phyloP scores from a whole-genome alignment of 2,888 invertebrate genomes.

The Cyaniris semiargus region DNA sequence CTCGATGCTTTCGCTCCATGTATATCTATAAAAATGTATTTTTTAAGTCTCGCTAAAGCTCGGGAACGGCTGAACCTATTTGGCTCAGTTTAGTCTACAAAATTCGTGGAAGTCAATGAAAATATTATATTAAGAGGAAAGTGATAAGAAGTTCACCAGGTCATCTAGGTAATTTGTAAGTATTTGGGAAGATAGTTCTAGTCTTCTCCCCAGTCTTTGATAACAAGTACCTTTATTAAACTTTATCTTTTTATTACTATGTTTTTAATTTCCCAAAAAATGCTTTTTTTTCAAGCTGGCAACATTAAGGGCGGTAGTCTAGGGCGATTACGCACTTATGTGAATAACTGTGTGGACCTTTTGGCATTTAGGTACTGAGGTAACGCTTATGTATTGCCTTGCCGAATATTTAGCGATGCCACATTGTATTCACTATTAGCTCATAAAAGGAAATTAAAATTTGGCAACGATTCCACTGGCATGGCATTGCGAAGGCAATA shows the following conservation, averaged over 20 bases:
- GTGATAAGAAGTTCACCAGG: too few relatives aligned
- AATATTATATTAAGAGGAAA: too few relatives aligned
- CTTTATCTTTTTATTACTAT: not conserved
- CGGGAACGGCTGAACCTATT: too few relatives aligned
- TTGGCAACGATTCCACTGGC: not conserved
- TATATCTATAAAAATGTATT: too few relatives aligned
- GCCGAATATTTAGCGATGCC: not conserved
- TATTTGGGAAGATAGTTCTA: too few relatives aligned
- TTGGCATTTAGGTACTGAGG: slow-evolving; percentile 27
- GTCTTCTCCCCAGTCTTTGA: too few relatives aligned
- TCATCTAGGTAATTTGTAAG: too few relatives aligned
- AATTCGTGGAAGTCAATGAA: too few relatives aligned
- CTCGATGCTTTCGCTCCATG: too few relatives aligned
- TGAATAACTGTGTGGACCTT: slow-evolving; percentile 39
- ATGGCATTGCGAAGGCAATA: too few relatives aligned
- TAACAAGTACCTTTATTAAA: not conserved
- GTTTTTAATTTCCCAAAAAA: not conserved
- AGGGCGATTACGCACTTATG: slow-evolving; percentile 41
- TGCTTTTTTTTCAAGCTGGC: not conserved
- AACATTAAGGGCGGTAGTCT: slow-evolving; percentile 23
- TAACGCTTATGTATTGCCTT: slow-evolving; percentile 17
- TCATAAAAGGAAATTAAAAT: not conserved
- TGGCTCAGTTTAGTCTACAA: too few relatives aligned
- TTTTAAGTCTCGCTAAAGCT: too few relatives aligned
- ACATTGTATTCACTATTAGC: not conserved